Conservation (phyloP, 1,140 invertebrate species). For the Zaprionus capensis region DNA sequence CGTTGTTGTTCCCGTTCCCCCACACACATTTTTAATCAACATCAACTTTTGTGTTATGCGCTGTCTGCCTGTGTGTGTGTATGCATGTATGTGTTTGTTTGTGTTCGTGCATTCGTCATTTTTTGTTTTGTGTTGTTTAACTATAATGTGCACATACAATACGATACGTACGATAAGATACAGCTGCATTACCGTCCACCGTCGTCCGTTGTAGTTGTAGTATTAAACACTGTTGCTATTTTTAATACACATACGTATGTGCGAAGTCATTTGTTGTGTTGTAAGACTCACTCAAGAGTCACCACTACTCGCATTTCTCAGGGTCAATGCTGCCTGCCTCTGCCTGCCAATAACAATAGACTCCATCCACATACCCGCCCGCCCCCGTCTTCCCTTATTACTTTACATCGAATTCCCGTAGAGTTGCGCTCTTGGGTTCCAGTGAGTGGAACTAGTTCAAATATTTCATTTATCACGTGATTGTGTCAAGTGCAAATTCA, state of each 20-base stretch:
- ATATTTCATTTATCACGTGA: constrained; percentile 6
- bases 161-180: constrained; percentile 8
- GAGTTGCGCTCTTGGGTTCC: constrained; percentile 21
- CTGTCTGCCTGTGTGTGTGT: constrained; percentile 21
- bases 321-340: constrained; percentile 54
- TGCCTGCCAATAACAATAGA: constrained; percentile 42
- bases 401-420: constrained; percentile 19
- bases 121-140: constrained; percentile 24
- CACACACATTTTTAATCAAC: constrained; percentile 56
- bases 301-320: constrained; percentile 49
- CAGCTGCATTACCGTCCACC: constrained; percentile 23
- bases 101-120: constrained; percentile 44
- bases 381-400: neutral
- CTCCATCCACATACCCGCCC: constrained; percentile 6
- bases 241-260: constrained; percentile 14
- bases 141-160: constrained; percentile 20
- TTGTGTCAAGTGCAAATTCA: constrained; percentile 7
- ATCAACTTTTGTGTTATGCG: constrained; percentile 39
- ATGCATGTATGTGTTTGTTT: constrained; percentile 13
- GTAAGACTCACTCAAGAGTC: constrained; percentile 29
- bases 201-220: constrained; percentile 1
- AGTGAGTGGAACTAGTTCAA: constrained; percentile 35
- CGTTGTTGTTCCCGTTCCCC: constrained; percentile 75
- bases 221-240: constrained; percentile 31
- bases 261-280: constrained; percentile 27